phyloP scores from a whole-genome alignment of 2,113 vertebrate genomes.

The Brachirus orientalis region DNA sequence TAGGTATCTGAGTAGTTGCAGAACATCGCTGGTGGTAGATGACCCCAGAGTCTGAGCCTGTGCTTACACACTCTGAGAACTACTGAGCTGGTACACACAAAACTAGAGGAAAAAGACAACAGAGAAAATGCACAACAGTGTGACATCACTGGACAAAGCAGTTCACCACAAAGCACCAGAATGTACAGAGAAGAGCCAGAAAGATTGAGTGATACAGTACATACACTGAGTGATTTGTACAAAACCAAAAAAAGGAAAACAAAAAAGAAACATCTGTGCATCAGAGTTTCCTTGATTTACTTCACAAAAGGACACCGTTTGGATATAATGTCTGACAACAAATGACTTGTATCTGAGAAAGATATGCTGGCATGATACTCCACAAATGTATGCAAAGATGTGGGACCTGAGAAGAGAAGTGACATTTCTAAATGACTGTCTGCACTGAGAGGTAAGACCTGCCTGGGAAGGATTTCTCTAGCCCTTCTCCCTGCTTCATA shows the following conservation, averaged over 20 bases:
- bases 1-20: conserved; percentile 40
- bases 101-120: conserved; percentile 25
- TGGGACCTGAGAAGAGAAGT: conserved; percentile 72
- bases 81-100: conserved; percentile 28
- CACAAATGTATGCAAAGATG: conserved; percentile 56
- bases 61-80: conserved; percentile 39
- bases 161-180: conserved; percentile 68
- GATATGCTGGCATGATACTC: conserved; percentile 53
- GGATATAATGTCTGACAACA: conserved; percentile 30
- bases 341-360: conserved; percentile 40
- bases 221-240: conserved; percentile 42
- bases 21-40: conserved; percentile 46
- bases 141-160: conserved; percentile 62
- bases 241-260: conserved; percentile 50
- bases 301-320: conserved; percentile 37
- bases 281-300: conserved; percentile 43
- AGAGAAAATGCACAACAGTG: conserved; percentile 34
- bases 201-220: conserved; percentile 28
- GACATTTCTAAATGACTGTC: conserved; percentile 48
- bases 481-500: conserved; percentile 37
- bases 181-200: conserved; percentile 45
- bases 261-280: conserved; percentile 46
- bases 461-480: conserved; percentile 32
- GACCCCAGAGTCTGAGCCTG: conserved; percentile 36
- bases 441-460: conserved; percentile 60